phyloP scores from a whole-genome alignment of 2,888 invertebrate genomes.

The Zygaena filipendulae region DNA sequence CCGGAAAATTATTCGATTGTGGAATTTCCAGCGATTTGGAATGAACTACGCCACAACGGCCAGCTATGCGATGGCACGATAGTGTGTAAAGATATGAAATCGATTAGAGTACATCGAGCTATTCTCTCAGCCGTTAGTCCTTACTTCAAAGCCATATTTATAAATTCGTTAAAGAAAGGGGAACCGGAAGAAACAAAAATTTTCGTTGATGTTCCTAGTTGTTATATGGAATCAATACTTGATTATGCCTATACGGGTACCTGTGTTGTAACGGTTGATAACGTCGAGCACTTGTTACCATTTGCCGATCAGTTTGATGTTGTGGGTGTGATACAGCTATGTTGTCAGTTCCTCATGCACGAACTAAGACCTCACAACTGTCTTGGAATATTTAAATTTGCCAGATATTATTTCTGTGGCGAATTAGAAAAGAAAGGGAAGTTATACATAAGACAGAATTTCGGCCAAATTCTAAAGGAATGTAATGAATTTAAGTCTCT shows the following conservation, averaged over 20 bases:
- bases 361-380: constrained; percentile 76
- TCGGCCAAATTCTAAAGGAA: constrained; percentile 70
- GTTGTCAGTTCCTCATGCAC: constrained; percentile 73
- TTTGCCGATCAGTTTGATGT: constrained; percentile 80
- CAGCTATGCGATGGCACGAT: constrained; percentile 79
- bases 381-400: constrained; percentile 76
- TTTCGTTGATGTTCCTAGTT: constrained; percentile 67
- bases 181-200: constrained; percentile 71
- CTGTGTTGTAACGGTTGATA: constrained; percentile 72
- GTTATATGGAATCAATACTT: constrained; percentile 73
- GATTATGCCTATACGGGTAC: constrained; percentile 81
- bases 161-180: constrained; percentile 72
- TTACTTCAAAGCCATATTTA: constrained; percentile 78
- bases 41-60: constrained; percentile 72
- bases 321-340: constrained; percentile 75
- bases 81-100: constrained; percentile 69
- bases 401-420: constrained; percentile 75
- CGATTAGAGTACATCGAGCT: constrained; percentile 74
- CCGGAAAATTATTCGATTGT: constrained; percentile 69
- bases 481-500: constrained; percentile 74
- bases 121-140: constrained; percentile 79
- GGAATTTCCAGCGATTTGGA: constrained; percentile 76
- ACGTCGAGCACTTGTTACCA: constrained; percentile 75
- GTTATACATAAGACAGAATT: constrained; percentile 68
- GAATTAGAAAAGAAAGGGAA: constrained; percentile 72